Evolutionary conservation across 35 echinoderm and acorn worm species (phyloP).

Genomic region (Amphiura filiformis): DNA sequence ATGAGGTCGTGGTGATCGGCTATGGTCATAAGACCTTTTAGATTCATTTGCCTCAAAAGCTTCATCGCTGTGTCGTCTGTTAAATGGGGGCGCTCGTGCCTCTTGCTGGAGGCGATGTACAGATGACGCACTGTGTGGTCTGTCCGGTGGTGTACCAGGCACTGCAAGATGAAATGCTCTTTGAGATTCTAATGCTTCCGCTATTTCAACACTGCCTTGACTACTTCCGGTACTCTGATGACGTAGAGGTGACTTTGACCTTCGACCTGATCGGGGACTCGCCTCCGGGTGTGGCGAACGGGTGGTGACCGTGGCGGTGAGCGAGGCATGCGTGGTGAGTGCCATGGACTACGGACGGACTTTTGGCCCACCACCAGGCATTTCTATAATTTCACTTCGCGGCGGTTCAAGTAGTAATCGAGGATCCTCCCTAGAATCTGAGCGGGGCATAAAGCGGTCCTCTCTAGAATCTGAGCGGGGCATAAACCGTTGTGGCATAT

Average conservation of each 20-base stretch:
- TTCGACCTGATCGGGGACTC: background rate
- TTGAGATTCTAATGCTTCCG: constrained; percentile 9
- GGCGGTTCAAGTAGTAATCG: background rate
- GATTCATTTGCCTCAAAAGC: constrained; percentile 10
- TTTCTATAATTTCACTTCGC: background rate
- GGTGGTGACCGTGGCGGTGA: constrained; percentile 14
- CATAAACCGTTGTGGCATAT: too few species aligned
- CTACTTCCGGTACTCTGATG: constrained; percentile 34
- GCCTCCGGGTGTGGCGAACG: background rate
- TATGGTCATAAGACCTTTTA: constrained; percentile 11
- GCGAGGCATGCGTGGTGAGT: background rate
- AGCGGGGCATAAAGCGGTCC: too few species aligned
- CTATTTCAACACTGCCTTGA: constrained; percentile 32
- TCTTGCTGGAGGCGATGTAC: constrained; percentile 41
- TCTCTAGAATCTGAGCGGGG: too few species aligned
- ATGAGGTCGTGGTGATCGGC: background rate
- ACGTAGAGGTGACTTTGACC: background rate
- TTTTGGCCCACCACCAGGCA: background rate
- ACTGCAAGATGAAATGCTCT: constrained; percentile 11
- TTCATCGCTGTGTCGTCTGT: constrained; percentile 45
- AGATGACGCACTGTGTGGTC: constrained; percentile 60
- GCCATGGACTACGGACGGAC: background rate
- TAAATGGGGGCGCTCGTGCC: constrained; percentile 33
- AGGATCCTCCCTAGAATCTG: background rate
- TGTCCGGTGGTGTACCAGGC: constrained; percentile 8